Conservation (phyloP, 2,797 vertebrate genomes). For the Triplophysa yarkandensis region DNA sequence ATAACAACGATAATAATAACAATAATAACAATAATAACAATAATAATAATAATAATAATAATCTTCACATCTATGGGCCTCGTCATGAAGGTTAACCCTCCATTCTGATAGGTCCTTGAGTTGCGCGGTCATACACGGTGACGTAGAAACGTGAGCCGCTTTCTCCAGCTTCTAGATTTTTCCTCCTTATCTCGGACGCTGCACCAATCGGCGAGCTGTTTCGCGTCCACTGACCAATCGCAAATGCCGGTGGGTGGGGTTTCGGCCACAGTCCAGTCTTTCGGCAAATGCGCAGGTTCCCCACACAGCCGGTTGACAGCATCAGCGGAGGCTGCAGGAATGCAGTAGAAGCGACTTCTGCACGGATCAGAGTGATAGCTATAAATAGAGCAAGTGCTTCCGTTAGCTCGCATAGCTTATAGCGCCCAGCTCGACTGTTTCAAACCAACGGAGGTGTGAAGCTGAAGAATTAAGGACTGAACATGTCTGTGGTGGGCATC, state of each 20-base stretch:
- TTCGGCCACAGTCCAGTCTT: constrained; percentile 45
- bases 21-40: background rate
- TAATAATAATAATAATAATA: background rate
- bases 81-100: constrained; percentile 7
- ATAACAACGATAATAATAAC: too few relatives aligned
- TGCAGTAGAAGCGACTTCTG: constrained; percentile 66
- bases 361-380: constrained; percentile 71
- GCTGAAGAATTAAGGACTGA: constrained; percentile 54
- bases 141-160: constrained; percentile 47
- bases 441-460: constrained; percentile 38
- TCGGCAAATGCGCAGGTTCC: constrained; percentile 58
- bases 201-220: constrained; percentile 63
- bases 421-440: background rate
- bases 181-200: constrained; percentile 64
- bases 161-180: constrained; percentile 74
- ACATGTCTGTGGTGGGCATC: constrained; percentile 94
- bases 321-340: constrained; percentile 66
- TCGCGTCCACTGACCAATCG: constrained; percentile 65
- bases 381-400: constrained; percentile 68
- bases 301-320: constrained; percentile 63
- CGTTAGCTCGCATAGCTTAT: background rate
- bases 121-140: constrained; percentile 46
- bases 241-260: constrained; percentile 56
- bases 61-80: background rate
- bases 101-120: constrained; percentile 32